phyloP scores from a whole-genome alignment of 2,888 invertebrate genomes.

The Podotricha telesiphe region DNA sequence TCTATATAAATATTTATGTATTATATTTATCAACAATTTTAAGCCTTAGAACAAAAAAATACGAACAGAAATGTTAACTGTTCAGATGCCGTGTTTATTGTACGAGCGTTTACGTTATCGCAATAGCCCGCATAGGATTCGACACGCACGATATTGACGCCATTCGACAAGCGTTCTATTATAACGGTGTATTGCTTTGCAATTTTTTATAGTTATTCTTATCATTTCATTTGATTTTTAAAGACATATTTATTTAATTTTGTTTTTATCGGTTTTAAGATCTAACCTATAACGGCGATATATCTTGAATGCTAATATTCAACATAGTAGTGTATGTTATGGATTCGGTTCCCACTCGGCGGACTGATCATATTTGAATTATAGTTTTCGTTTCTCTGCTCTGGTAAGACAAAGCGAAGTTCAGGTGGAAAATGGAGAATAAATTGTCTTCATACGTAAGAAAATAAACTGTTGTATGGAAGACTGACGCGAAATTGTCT shows the following conservation, averaged over 20 bases:
- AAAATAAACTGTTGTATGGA: too few relatives aligned
- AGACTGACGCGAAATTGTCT: too few relatives aligned
- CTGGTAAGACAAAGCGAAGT: too few relatives aligned
- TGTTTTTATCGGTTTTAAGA: too few relatives aligned
- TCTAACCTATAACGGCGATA: too few relatives aligned
- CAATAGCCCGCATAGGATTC: constrained; percentile 43
- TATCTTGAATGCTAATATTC: too few relatives aligned
- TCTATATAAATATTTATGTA: background rate
- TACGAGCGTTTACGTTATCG: constrained; percentile 40
- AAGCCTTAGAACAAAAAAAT: constrained; percentile 2
- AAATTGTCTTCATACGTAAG: too few relatives aligned
- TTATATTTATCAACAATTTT: background rate
- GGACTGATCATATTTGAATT: too few relatives aligned
- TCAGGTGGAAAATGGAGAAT: too few relatives aligned
- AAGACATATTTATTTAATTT: background rate
- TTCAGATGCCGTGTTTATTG: constrained; percentile 20
- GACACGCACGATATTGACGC: constrained; percentile 35
- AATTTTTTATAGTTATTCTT: background rate
- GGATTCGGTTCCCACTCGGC: too few relatives aligned
- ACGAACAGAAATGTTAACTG: constrained; percentile 15
- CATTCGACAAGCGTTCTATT: constrained; percentile 42
- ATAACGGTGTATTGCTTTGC: background rate
- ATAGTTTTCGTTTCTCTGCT: too few relatives aligned
- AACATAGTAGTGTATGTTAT: too few relatives aligned
- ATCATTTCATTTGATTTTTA: background rate